Evolutionary conservation across 2,888 invertebrate genomes (phyloP).

Genomic region (Nomada fucata): DNA sequence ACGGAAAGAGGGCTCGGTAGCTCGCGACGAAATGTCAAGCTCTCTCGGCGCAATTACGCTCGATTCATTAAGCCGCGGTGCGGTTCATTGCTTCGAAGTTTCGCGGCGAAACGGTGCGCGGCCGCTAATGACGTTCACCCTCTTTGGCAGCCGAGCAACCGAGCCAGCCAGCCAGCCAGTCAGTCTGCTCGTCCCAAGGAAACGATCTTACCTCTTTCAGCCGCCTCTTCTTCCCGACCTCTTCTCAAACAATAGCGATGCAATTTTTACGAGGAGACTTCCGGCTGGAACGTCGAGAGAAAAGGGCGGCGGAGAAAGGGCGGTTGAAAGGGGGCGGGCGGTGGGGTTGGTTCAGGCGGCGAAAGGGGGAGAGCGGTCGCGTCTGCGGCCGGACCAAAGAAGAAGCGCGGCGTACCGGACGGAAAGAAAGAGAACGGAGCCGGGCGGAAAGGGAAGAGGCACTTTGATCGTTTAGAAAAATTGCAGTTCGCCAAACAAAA

Average conservation of each 20-base stretch:
- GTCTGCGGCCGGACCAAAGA: constrained; percentile 19
- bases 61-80: constrained; percentile 60
- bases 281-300: constrained; percentile 32
- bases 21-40: constrained; percentile 62
- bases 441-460: constrained; percentile 6
- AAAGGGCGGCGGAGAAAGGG: neutral
- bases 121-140: constrained; percentile 59
- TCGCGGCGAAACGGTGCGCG: constrained; percentile 48
- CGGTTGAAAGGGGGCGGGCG: no score
- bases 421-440: neutral
- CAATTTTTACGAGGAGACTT: constrained; percentile 63
- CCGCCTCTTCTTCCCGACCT: constrained; percentile 51
- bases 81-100: constrained; percentile 63
- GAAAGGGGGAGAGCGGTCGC: neutral
- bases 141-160: neutral
- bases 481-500: constrained; percentile 74
- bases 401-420: constrained; percentile 1
- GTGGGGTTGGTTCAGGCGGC: neutral
- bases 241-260: constrained; percentile 60
- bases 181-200: constrained; percentile 37
- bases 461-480: constrained; percentile 76
- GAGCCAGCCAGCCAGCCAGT: neutral
- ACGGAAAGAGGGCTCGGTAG: constrained; percentile 36
- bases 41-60: constrained; percentile 60
- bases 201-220: constrained; percentile 61